These are phyloP conservation scores for Limnodromus scolopaceus DNA, from an alignment of 2,797 vertebrate genomes.

Conservation along the genomic window DNA sequence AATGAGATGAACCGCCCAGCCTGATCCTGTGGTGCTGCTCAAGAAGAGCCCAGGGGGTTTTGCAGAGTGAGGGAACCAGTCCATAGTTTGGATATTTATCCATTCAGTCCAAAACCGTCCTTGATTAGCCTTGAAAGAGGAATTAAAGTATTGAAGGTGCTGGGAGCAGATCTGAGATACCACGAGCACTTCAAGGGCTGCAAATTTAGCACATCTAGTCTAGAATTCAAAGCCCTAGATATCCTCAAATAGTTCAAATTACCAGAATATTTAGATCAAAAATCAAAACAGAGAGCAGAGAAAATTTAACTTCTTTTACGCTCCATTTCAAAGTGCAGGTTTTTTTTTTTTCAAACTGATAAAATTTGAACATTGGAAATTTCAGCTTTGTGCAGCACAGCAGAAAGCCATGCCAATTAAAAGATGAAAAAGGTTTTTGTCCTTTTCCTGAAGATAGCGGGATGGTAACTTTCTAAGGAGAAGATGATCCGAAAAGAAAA, in stretches of 20 bases:
- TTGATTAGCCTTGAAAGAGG: not conserved
- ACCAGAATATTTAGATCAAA: constrained; percentile 34
- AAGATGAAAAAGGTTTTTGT: not conserved
- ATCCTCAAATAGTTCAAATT: not conserved
- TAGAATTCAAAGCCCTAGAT: constrained; percentile 11
- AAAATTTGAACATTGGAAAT: constrained; percentile 13
- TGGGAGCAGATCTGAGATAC: not conserved
- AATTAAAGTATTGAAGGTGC: not conserved
- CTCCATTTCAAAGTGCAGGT: constrained; percentile 13
- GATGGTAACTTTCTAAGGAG: not conserved
- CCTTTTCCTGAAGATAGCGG: not conserved
- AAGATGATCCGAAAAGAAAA: not conserved
- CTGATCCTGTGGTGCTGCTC: not conserved
- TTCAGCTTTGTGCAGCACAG: not conserved
- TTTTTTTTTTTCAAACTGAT: not conserved
- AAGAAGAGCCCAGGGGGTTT: not conserved
- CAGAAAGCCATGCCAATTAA: constrained; percentile 19
- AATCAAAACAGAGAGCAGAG: constrained; percentile 36
- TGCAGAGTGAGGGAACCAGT: not conserved
- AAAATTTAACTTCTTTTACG: constrained; percentile 4
- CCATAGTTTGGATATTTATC: not conserved
- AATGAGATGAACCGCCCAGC: not conserved
- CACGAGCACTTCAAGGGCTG: not conserved
- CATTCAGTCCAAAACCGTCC: not conserved
- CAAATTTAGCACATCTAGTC: not conserved